Evolutionary conservation across 37 sponge, comb jelly and placozoan genomes (phyloP).

Genomic region (Mnemiopsis leidyi): DNA sequence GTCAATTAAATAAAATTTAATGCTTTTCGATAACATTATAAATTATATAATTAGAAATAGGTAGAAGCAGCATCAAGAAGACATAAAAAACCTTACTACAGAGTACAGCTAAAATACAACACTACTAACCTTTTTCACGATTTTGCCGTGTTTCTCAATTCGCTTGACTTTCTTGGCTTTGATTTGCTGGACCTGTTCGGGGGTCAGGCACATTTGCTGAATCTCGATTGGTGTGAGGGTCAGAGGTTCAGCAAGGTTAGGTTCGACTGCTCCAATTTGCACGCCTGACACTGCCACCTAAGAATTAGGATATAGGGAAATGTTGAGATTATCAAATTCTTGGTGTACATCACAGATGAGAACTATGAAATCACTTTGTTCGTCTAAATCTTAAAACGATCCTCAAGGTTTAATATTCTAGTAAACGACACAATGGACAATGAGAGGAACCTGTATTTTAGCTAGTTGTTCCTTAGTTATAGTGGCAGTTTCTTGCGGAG

Average conservation of each 20-base stretch:
- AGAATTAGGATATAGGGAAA: not conserved
- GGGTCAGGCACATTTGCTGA: slow-evolving; percentile 35
- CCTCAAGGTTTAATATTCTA: too few species aligned
- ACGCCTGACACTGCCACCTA: slow-evolving; percentile 37
- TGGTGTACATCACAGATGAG: too few species aligned
- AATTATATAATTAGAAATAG: too few species aligned
- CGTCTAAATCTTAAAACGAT: too few species aligned
- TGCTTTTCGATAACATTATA: too few species aligned
- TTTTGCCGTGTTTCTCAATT: slow-evolving; percentile 49
- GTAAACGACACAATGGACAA: too few species aligned
- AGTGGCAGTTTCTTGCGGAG: slow-evolving; percentile 18
- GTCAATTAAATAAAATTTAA: too few species aligned
- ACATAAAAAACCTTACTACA: too few species aligned
- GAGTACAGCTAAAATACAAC: too few species aligned
- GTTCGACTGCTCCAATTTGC: not conserved
- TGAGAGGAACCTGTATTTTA: slow-evolving; percentile 58
- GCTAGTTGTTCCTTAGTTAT: slow-evolving; percentile 49
- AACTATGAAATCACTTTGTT: too few species aligned
- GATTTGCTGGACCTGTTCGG: slow-evolving; percentile 4
- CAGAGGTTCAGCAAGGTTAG: not conserved
- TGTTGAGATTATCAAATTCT: too few species aligned
- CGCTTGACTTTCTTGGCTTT: slow-evolving; percentile 56
- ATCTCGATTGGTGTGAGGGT: slow-evolving; percentile 44
- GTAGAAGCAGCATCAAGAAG: too few species aligned
- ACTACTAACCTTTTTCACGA: not conserved